phyloP scores from a whole-genome alignment of 2,888 invertebrate species.

The Auanema sp. region DNA sequence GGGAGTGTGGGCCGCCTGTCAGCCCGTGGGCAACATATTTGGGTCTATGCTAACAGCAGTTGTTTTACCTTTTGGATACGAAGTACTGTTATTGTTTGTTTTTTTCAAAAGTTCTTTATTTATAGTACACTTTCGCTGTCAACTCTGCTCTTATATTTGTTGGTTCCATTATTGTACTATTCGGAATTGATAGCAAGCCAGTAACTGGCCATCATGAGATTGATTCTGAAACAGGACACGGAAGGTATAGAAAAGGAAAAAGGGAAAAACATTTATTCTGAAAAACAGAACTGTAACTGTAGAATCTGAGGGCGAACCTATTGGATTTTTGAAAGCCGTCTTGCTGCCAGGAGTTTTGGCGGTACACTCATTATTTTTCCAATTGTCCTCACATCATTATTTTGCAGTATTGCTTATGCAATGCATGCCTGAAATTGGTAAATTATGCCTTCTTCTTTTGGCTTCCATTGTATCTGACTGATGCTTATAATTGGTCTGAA shows the following conservation, averaged over 20 bases:
- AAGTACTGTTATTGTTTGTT: slow-evolving; percentile 56
- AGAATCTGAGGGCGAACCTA: slow-evolving; percentile 37
- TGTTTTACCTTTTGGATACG: slow-evolving; percentile 67
- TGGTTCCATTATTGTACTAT: slow-evolving; percentile 65
- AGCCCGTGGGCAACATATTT: slow-evolving; percentile 69
- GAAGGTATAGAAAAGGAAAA: neutral
- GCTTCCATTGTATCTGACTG: slow-evolving; percentile 67
- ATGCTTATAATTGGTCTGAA: slow-evolving; percentile 49
- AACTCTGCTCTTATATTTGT: slow-evolving; percentile 65
- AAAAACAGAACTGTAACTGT: slow-evolving; percentile 21
- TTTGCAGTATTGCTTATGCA: slow-evolving; percentile 68
- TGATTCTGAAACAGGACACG: slow-evolving; percentile 11
- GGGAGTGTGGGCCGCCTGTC: slow-evolving; percentile 69
- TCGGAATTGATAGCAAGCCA: slow-evolving; percentile 25
- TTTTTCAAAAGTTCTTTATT: slow-evolving; percentile 11
- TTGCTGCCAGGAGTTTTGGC: slow-evolving; percentile 60
- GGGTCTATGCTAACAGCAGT: slow-evolving; percentile 66
- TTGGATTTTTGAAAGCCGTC: slow-evolving; percentile 51
- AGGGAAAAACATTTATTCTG: neutral
- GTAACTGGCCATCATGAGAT: slow-evolving; percentile 66
- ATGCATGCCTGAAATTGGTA: slow-evolving; percentile 69
- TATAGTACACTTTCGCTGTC: slow-evolving; percentile 67
- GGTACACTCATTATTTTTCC: slow-evolving; percentile 26
- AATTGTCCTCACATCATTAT: neutral
- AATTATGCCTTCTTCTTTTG: slow-evolving; percentile 70